phyloP scores from a whole-genome alignment of 2,888 invertebrate genomes.

The Microctonus hyperodae region DNA sequence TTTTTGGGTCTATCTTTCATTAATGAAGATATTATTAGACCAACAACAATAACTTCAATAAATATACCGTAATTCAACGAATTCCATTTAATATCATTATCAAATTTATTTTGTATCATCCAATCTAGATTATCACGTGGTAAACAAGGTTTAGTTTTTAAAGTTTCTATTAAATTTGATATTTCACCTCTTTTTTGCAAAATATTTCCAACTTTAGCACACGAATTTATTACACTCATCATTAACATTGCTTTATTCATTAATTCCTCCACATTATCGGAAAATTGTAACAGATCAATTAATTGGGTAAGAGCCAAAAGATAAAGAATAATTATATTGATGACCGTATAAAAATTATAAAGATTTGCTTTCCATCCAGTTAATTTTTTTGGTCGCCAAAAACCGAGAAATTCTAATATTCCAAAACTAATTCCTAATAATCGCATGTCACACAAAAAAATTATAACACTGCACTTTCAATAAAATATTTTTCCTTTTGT shows the following conservation, averaged over 20 bases:
- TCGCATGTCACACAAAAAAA: too few species aligned
- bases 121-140: not conserved
- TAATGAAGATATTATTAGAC: slow-evolving; percentile 25
- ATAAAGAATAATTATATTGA: slow-evolving; percentile 4
- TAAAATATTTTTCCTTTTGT: too few species aligned
- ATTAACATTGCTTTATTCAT: slow-evolving; percentile 10
- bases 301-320: not conserved
- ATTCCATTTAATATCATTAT: slow-evolving; percentile 8
- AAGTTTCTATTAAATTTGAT: not conserved
- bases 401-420: slow-evolving; percentile 14
- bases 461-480: too few species aligned
- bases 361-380: slow-evolving; percentile 7
- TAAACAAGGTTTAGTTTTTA: slow-evolving; percentile 10
- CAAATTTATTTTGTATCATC: slow-evolving; percentile 2
- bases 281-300: not conserved
- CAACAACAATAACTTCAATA: slow-evolving; percentile 5
- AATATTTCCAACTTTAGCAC: slow-evolving; percentile 5
- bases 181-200: slow-evolving; percentile 1
- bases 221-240: slow-evolving; percentile 12
- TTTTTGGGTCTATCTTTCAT: slow-evolving; percentile 22
- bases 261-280: slow-evolving; percentile 2
- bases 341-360: slow-evolving; percentile 6
- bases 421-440: not conserved
- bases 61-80: slow-evolving; percentile 2
- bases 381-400: slow-evolving; percentile 7